Evolutionary conservation across 2,113 vertebrate species (phyloP), one percentile per base, ranked within the genome.

Genomic region (Pterocles burchelli): DNA sequence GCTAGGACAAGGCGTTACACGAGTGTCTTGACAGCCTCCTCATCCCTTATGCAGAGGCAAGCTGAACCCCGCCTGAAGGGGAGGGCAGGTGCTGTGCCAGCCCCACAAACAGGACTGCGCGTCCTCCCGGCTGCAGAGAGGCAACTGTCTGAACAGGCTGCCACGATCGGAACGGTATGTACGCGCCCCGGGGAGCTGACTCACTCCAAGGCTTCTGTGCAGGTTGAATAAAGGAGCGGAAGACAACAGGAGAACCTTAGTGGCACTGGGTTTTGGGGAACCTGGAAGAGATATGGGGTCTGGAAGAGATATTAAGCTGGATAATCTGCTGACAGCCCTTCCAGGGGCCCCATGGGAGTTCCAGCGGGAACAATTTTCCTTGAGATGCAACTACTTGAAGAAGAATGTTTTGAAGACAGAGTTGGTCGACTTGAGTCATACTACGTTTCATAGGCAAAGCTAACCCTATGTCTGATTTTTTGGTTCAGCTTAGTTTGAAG

Each of bases 1-100:
- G 89, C 85, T 72, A 92, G 83, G 67, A 67, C 83, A 80, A 31
- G 71, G 86, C 52, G 46, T 18, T 66, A 41, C 4, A 13, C 6
- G 7, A 61, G 31, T 4, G 36, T 9, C 89, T 68, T 65, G 58
- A 80, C 62, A 79, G 86, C 67, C 72, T 83, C 58, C 83, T 68
- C 72, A 45, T 26, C 58, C 33, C 25, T 52, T 16, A 4, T n/a
- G 71, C 62, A 22, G 20, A 57, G 71, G 52, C 70, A 62, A 19
- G 75, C 79, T 61, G 83, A 38, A 52, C 67, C 83, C 48, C 14
- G 16, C 83, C 91, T 59, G 33, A 85, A 75, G 67, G 91, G 72
- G 75, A 92, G 79, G 90, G 91, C 86, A 92, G 96, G 84, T 52
- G 72, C 86, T 25, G 75, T 41, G 72, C 67, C 95, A 92, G 93